These are phyloP conservation scores for Meandrusa payeni DNA, from an alignment of 2,888 invertebrate genomes.

Conservation along the genomic window DNA sequence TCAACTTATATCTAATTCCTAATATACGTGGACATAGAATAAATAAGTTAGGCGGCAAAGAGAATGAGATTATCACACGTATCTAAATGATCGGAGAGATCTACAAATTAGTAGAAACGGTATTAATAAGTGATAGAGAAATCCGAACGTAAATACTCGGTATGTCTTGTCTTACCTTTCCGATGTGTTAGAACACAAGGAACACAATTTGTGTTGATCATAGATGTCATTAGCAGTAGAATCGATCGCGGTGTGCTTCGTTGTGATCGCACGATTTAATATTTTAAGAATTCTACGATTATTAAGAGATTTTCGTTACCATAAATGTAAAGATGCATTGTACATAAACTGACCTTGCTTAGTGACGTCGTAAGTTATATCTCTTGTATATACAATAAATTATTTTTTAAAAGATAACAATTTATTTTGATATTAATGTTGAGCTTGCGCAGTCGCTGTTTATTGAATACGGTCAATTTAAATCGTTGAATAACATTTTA, in stretches of 20 bases:
- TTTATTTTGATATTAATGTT: constrained; percentile 25
- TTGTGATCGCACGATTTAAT: constrained; percentile 2
- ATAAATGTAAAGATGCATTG: constrained; percentile 18
- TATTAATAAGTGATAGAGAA: no score
- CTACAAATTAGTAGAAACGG: not conserved
- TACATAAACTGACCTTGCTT: constrained; percentile 20
- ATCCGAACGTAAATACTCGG: not conserved
- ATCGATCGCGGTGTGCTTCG: not conserved
- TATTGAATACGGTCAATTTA: constrained; percentile 7
- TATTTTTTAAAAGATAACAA: constrained; percentile 19
- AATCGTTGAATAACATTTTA: constrained; percentile 2
- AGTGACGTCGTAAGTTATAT: constrained; percentile 19
- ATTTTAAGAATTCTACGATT: constrained; percentile 1
- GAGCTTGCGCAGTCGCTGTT: constrained; percentile 17
- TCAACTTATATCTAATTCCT: constrained; percentile 5
- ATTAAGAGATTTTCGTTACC: constrained; percentile 22
- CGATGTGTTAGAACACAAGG: no score
- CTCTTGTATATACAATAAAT: constrained; percentile 18
- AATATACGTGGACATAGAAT: constrained; percentile 7
- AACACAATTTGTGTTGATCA: no score
- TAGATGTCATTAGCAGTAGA: no score
- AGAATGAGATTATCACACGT: constrained; percentile 1
- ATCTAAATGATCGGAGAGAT: not conserved
- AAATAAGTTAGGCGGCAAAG: constrained; percentile 2
- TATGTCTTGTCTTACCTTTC: no score